Conservation (phyloP, 2,113 vertebrate species). For the Pollimyrus isidori region DNA sequence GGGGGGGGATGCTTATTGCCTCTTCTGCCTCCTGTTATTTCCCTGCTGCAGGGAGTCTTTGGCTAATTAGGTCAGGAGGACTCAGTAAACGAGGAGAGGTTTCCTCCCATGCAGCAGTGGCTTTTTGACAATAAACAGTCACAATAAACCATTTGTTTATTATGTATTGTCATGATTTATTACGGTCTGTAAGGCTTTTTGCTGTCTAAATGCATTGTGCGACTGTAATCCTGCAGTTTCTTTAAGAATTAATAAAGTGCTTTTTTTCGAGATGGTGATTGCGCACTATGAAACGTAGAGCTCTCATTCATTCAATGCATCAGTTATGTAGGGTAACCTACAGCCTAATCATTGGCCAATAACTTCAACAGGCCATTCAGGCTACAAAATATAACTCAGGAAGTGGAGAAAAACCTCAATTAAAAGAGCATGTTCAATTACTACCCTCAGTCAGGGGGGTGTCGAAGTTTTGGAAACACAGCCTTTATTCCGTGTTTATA, state of each 20-base stretch:
- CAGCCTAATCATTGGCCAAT: not conserved
- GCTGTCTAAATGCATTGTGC: not conserved
- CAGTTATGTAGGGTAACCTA: not conserved
- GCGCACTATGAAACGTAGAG: not conserved
- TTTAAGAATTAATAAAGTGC: not conserved
- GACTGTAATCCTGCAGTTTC: not conserved
- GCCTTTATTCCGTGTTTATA: not conserved
- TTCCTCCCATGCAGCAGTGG: not conserved
- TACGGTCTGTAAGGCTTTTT: not conserved
- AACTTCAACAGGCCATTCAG: not conserved
- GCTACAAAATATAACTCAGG: not conserved
- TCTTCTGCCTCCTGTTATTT: constrained; percentile 41
- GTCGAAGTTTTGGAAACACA: not conserved
- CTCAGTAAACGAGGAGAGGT: not conserved
- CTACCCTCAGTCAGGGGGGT: not conserved
- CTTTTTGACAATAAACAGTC: not conserved
- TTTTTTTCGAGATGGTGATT: not conserved
- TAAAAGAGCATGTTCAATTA: not conserved
- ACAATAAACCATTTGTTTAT: not conserved
- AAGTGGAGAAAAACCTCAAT: not conserved
- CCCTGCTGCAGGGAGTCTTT: constrained; percentile 48
- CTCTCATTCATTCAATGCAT: not conserved
- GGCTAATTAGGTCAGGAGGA: constrained; percentile 32
- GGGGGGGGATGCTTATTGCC: constrained; percentile 29
- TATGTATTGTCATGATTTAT: not conserved